Evolutionary conservation across 2,888 invertebrate species (phyloP), one percentile per base, ranked within the genome.

Genomic region (Chromoteleia sp.): DNA sequence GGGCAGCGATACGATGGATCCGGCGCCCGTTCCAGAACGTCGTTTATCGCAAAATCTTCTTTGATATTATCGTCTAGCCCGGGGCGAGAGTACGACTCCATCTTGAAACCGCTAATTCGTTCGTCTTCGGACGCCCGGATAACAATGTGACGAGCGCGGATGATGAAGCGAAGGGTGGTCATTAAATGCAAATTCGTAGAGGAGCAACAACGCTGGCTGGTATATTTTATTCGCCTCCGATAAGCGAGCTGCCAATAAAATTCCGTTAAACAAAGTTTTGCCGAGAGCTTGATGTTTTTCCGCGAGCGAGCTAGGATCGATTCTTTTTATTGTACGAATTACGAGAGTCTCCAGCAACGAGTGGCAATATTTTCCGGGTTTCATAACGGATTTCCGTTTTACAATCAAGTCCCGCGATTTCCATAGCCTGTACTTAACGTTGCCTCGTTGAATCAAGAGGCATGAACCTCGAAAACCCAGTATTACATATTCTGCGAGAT

Each of bases 371-470:
- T 81, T 71, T 70, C 76, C 76, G 65, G 67, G 67, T 67, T 81
- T 76, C 67, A 76, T 76, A 81, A 71, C 71, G 76, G 81, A 76
- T 76, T 81, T 81, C 76, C 76, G 76, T 81, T 81, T 81, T 76
- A 76, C 76, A 81, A 75, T 81, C 81, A 70, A 75, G 81, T 59
- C 65, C 52, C 70, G 75, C 56, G 59, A 81, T 81, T 81, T 71
- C 81, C 81, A 70, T 80, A 70, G 71, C 54, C 74, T 30, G 30
- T 36, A 59, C 67, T 58, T 65, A 79, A 77, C 76, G 68, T 54
- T 58, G 58, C 68, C 70, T 56, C 74, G 80, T 76, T 76, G 75
- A 67, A 76, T 73, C 65, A 56, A 76, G 76, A 75, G 70, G 58
- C 68, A 74, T 43, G 63, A 63, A 29, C 50, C 63, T 70, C 80